Evolutionary conservation across 2,113 vertebrate genomes (phyloP).

Genomic region (Hippocampus zosterae): DNA sequence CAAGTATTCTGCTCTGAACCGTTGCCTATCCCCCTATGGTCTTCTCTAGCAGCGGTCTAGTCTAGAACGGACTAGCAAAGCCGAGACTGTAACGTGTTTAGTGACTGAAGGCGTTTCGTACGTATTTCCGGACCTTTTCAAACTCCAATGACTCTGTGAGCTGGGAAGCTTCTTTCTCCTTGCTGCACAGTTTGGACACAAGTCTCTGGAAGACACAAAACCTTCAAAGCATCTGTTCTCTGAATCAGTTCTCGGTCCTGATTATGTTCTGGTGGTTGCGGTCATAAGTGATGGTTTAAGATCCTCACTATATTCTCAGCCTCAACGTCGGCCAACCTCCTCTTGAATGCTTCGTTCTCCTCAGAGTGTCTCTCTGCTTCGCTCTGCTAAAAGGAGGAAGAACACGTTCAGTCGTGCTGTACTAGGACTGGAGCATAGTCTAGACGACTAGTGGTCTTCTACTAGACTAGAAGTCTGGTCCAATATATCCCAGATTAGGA

Average conservation of each 20-base stretch:
- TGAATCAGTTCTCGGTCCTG: neutral
- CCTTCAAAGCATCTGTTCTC: neutral
- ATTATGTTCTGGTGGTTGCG: neutral
- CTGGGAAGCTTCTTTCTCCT: slow-evolving; percentile 76
- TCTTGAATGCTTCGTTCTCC: slow-evolving; percentile 71
- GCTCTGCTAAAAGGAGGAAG: slow-evolving; percentile 53
- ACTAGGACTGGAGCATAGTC: neutral
- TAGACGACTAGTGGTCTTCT: too few species aligned
- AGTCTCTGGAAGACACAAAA: slow-evolving; percentile 72
- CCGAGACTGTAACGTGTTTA: too few species aligned
- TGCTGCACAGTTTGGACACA: slow-evolving; percentile 74
- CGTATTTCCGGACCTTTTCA: slow-evolving; percentile 69
- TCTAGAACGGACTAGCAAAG: too few species aligned
- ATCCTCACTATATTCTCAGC: slow-evolving; percentile 80
- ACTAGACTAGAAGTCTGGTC: too few species aligned
- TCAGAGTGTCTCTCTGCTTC: slow-evolving; percentile 72
- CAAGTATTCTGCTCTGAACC: too few species aligned
- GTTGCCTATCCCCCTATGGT: too few species aligned
- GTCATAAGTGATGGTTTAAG: too few species aligned
- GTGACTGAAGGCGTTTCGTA: neutral
- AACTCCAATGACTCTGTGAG: slow-evolving; percentile 76
- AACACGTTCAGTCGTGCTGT: neutral
- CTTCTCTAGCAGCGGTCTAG: too few species aligned
- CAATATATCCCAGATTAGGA: too few species aligned
- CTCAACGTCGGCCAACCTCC: slow-evolving; percentile 74